Base-by-base conservation (phyloP, 2,797 vertebrate genomes). In the Periophthalmus magnuspinnatus region DNA sequence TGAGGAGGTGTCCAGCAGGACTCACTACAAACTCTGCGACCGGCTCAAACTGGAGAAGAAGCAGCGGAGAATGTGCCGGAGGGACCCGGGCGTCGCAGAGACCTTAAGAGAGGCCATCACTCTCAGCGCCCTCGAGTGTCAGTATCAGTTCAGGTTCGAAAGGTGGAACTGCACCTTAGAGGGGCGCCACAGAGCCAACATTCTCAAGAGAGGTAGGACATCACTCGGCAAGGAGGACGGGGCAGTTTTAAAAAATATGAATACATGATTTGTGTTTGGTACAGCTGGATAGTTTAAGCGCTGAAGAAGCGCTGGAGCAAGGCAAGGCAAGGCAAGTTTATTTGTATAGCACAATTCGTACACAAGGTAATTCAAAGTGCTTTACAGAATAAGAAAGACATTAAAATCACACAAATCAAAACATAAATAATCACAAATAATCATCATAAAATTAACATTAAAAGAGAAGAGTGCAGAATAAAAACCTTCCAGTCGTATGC, bases 131-230 rank as follows among this genome's bases (percentile, higher is more conserved):
- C 84, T 96, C 5, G 97, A 99, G 85, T 99, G 98, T 88, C 97
- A 99, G 86, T 98, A 98, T 88, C 98, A 99, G 84, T 99, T 99
- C 84, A 96, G 96, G 74, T 99, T 98, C 0, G 98, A 99, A 91
- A 95, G 98, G 75, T 99, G 98, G 98, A 99, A 99, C 92, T 99
- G 97, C 90, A 97, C 96, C 78, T 88, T 99, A 0, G 97, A 99
- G 86, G 97, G 96, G 36, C 95, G 96, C 61, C 96, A 97, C 88
- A 83, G 97, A 57, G 93, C 95, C 88, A 97, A 96, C 82, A 93
- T 99, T 72, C 91, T 99, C 17, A 98, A 97, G 86, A 95, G 96
- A 94, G 96, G 97, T 96, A 74, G 0, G 78, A 5, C 17, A 24
- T 28, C 9, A 10, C 33, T 24, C 34, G 19, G 13, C n/a, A 21